Evolutionary conservation across 1,140 invertebrate species (phyloP).

Genomic region (Neuroterus valhalla): DNA sequence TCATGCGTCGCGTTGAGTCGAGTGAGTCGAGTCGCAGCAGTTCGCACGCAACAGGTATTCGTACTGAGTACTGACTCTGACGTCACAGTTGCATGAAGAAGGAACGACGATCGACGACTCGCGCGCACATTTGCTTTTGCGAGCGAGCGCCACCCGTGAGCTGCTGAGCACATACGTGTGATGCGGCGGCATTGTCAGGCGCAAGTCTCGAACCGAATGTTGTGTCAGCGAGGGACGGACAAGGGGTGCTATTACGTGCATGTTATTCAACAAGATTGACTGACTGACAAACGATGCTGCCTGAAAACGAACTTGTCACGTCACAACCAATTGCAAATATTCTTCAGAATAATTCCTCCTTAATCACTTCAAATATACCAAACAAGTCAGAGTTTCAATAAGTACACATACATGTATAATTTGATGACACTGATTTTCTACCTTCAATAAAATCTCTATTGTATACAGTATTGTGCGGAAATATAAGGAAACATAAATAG

Average conservation of each 20-base stretch:
- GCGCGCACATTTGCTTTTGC: conserved; percentile 32
- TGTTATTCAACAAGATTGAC: conserved; percentile 52
- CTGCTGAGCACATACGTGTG: neutral
- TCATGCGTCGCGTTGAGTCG: conserved; percentile 31
- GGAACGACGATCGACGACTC: conserved; percentile 38
- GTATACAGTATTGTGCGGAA: too few relatives aligned
- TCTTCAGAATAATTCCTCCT: neutral
- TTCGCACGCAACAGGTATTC: conserved; percentile 65
- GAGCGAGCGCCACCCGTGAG: conserved; percentile 20
- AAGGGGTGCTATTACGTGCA: conserved; percentile 43
- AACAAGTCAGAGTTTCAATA: neutral
- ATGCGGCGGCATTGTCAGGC: conserved; percentile 34
- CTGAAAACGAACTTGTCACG: conserved; percentile 3
- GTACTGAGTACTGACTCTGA: too few relatives aligned
- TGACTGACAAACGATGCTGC: conserved; percentile 1
- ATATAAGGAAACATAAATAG: too few relatives aligned
- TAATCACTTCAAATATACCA: neutral
- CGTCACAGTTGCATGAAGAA: conserved; percentile 55
- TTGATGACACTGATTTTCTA: too few relatives aligned
- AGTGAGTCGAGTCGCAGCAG: too few relatives aligned
- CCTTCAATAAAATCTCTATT: too few relatives aligned
- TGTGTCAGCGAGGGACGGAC: conserved; percentile 47
- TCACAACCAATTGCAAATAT: neutral
- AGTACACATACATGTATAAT: too few relatives aligned
- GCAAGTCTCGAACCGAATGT: conserved; percentile 39